Conservation (phyloP, 2,797 vertebrate genomes). For the Pelochelys cantorii region DNA sequence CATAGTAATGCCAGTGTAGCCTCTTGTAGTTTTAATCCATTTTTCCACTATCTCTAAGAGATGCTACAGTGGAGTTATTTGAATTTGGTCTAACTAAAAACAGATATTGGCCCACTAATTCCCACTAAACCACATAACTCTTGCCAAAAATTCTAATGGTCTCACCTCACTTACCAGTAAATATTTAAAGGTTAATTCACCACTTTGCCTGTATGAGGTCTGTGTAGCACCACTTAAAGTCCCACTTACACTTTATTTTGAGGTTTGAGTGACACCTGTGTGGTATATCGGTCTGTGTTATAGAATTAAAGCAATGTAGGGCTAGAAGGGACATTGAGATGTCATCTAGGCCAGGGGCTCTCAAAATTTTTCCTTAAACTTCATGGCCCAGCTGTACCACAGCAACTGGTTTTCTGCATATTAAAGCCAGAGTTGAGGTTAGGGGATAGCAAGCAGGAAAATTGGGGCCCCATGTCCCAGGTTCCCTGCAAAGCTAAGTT, state of each 20-base stretch:
- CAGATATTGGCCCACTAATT: background rate
- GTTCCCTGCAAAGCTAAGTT: too few relatives aligned
- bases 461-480: too few relatives aligned
- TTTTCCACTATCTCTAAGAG: background rate
- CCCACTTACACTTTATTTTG: background rate
- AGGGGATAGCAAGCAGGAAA: too few relatives aligned
- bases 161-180: background rate
- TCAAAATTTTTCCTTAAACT: too few relatives aligned
- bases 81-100: background rate
- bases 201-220: background rate
- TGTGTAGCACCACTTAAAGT: background rate
- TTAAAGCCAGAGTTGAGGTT: too few relatives aligned
- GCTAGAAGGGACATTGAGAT: background rate
- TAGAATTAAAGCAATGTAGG: background rate
- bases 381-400: too few relatives aligned
- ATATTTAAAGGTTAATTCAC: background rate
- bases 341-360: background rate
- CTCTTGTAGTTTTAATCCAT: background rate
- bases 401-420: too few relatives aligned
- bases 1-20: background rate
- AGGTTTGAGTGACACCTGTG: background rate
- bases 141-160: background rate
- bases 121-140: background rate
- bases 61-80: background rate
- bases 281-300: background rate